These are phyloP conservation scores for Copidosoma aretas DNA, from an alignment of 2,888 invertebrate species.

Conservation along the genomic window DNA sequence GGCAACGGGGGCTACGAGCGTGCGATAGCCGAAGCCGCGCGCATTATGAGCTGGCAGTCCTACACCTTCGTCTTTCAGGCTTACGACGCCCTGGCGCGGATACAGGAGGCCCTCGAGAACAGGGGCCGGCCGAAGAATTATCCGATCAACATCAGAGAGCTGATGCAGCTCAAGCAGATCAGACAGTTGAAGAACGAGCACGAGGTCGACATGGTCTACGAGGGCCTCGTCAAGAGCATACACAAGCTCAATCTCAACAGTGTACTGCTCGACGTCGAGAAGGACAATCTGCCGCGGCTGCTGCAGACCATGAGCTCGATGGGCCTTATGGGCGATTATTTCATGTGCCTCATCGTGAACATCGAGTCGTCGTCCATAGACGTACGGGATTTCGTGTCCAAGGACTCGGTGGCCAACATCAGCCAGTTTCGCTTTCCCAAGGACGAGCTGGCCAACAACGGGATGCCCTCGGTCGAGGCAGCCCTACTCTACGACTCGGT, in stretches of 20 bases:
- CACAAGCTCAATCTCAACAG: conserved; percentile 21
- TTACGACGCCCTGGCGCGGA: conserved; percentile 72
- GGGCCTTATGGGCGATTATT: conserved; percentile 34
- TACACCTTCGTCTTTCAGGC: conserved; percentile 82
- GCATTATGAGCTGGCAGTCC: conserved; percentile 76
- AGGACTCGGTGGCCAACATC: conserved; percentile 31
- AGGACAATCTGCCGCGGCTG: conserved; percentile 26
- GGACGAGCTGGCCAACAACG: not conserved
- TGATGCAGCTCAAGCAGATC: conserved; percentile 16
- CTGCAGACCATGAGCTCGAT: conserved; percentile 29
- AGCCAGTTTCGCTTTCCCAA: conserved; percentile 4
- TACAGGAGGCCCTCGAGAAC: conserved; percentile 67
- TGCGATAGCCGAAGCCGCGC: conserved; percentile 71
- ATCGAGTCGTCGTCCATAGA: conserved; percentile 12
- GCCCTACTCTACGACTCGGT: conserved; percentile 88
- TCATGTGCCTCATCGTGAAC: conserved; percentile 31
- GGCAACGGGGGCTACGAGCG: conserved; percentile 17
- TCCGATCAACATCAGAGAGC: conserved; percentile 55
- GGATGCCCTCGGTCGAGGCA: conserved; percentile 65
- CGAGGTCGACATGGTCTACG: conserved; percentile 28
- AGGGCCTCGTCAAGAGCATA: conserved; percentile 32
- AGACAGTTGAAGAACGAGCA: conserved; percentile 12
- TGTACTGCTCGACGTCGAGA: conserved; percentile 32
- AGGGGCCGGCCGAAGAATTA: conserved; percentile 51
- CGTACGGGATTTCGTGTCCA: conserved; percentile 10